Evolutionary conservation across 2,113 vertebrate genomes (phyloP), one percentile per base, ranked within the genome.

Genomic region (Orthonyx spaldingii): DNA sequence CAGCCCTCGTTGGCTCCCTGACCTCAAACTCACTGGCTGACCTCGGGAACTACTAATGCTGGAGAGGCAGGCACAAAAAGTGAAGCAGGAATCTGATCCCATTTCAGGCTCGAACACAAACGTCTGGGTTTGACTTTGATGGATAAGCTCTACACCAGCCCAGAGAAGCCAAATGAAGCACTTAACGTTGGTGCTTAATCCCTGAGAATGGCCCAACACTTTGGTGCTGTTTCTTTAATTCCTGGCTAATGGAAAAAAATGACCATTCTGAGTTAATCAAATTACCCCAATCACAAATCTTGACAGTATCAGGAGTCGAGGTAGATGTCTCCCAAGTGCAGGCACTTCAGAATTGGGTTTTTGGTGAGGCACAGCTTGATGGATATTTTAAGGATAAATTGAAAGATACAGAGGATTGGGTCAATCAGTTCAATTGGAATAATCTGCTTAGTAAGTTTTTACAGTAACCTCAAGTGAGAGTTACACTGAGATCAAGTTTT

Each of bases 371-470:
- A 42, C 42, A 86, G 59, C 22, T 35, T 76, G 87, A 70, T 63
- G 66, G 84, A 55, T 66, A 80, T 41, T 60, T 85, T 46, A 78
- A 91, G 42, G 57, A 44, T 85, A 84, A 84, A 91, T 44, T 69
- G 59, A 92, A 85, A 80, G 50, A 78, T 60, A n/a, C 23, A 83
- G 57, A 80, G 71, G 66, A 72, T 27, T 86, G 71, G 50, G 70
- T 83, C 90, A 93, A 72, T 66, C 19, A 3, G 79, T 93, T 92
- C 84, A 83, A 90, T 88, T 57, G 77, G 75, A 94, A 85, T 80
- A 59, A 83, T 59, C 42, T 94, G 90, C 92, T 83, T 85, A 86
- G 79, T 84, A 95, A 77, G 89, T 83, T 93, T 94, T 81, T 71
- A 46, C 75, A 75, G 68, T 69, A 93, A 88, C 30, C 42, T 85